Base-by-base conservation (phyloP, 2,797 vertebrate genomes). In the Rhabdomys pumilio region DNA sequence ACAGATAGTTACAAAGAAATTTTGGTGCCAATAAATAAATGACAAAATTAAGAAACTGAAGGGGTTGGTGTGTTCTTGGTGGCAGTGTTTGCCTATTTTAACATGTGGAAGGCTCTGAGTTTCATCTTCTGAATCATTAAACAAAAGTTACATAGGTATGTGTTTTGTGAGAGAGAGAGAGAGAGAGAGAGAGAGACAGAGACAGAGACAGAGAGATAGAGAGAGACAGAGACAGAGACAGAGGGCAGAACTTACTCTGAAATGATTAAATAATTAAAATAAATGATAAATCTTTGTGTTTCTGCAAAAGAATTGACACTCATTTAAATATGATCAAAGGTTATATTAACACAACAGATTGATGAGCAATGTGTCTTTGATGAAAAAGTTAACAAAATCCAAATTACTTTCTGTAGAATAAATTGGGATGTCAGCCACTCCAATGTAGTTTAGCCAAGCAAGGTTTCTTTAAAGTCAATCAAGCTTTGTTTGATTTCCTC, bases 321-420 rank as follows among this genome's bases (percentile, higher is more conserved):
- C 59, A 81, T 94, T 96, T 97, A 53, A 79, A 94, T 81, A 15
- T 75, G 8, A 14, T 90, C 69, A 92, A 87, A 44, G 26, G 75
- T 94, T 87, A 88, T 94, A 94, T 69, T 90, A 94, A 79, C 38
- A 75, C 19, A 82, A 15, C 22, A 91, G 55, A 93, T 63, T 82
- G 13, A 89, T 92, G 73, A 94, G 2, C 65, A 83, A 47, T 61
- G 69, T 81, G 67, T 63, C 29, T 86, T 86, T 89, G 20, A 85
- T 76, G n/a, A 75, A 94, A 95, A 85, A 12, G 26, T 44, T 84
- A 38, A 69, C 76, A 90, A 91, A 85, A 38, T 67, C 22, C 47
- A 50, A 89, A 86, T 95, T 57, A 85, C 41, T 92, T 86, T 89
- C 26, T 61, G 17, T 55, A 89, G 14, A 93, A 59, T 91, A 38